These are phyloP conservation scores for Andrena marginata DNA, from an alignment of 2,888 invertebrate genomes.

Conservation along the genomic window DNA sequence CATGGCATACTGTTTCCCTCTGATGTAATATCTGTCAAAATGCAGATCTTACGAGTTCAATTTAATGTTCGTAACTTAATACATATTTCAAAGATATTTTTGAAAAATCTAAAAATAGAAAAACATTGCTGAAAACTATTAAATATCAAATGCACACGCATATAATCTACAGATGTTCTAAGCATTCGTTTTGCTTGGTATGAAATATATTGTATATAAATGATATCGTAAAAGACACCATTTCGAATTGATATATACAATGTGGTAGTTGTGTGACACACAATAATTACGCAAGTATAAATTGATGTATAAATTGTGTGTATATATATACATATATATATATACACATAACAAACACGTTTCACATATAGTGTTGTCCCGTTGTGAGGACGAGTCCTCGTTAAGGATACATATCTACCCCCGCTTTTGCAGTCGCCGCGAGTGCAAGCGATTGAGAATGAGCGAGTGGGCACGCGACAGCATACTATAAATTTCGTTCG, in stretches of 20 bases:
- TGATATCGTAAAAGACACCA: slow-evolving; percentile 57
- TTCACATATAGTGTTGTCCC: too few relatives aligned
- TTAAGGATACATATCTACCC: too few relatives aligned
- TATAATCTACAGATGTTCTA: slow-evolving; percentile 45
- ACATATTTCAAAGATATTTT: slow-evolving; percentile 18
- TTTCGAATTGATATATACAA: slow-evolving; percentile 50
- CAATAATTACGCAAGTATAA: slow-evolving; percentile 49
- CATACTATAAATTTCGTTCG: too few relatives aligned
- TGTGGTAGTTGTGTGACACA: slow-evolving; percentile 22
- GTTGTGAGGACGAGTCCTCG: too few relatives aligned
- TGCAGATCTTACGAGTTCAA: slow-evolving; percentile 52
- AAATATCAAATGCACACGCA: slow-evolving; percentile 60
- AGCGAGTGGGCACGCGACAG: too few relatives aligned
- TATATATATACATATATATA: slow-evolving; percentile 24
- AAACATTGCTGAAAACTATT: slow-evolving; percentile 43
- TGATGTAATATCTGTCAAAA: slow-evolving; percentile 49
- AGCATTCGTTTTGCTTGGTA: slow-evolving; percentile 28
- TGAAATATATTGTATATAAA: slow-evolving; percentile 47
- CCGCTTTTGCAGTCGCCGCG: too few relatives aligned
- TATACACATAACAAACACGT: slow-evolving; percentile 34
- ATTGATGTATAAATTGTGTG: slow-evolving; percentile 29
- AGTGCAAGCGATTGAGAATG: too few relatives aligned
- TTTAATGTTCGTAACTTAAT: slow-evolving; percentile 53
- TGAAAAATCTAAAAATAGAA: slow-evolving; percentile 25
- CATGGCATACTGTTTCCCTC: slow-evolving; percentile 54